phyloP scores from a whole-genome alignment of 1,140 invertebrate species.

The Liolophura sinensis region DNA sequence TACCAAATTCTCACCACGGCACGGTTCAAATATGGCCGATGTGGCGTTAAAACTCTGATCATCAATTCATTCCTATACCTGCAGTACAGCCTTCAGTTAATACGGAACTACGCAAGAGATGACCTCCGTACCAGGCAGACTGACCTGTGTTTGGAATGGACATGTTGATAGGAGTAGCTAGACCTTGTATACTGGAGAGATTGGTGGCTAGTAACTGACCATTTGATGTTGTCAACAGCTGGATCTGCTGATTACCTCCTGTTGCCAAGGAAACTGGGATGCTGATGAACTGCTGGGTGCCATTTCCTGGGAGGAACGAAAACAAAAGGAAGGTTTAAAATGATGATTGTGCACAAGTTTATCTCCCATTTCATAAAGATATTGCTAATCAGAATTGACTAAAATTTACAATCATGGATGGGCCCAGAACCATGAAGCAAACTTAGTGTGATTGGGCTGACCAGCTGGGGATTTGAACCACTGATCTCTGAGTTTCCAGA shows the following conservation, averaged over 20 bases:
- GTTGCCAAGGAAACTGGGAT: conserved; percentile 69
- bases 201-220: conserved; percentile 85
- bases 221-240: conserved; percentile 58
- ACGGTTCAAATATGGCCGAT: too few relatives aligned
- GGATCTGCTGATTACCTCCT: conserved; percentile 63
- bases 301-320: conserved; percentile 71
- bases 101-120: neutral
- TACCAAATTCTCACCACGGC: too few relatives aligned
- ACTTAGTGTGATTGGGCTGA: too few relatives aligned
- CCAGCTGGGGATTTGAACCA: too few relatives aligned
- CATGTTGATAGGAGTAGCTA: conserved; percentile 68
- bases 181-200: conserved; percentile 76
- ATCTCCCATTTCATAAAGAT: too few relatives aligned
- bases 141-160: conserved; percentile 48
- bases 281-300: conserved; percentile 90
- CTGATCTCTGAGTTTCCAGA: too few relatives aligned
- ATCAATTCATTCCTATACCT: too few relatives aligned
- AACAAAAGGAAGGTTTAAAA: neutral
- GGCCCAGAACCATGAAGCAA: too few relatives aligned
- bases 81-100: neutral
- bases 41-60: too few relatives aligned
- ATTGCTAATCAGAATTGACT: too few relatives aligned
- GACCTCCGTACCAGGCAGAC: neutral
- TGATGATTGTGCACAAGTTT: too few relatives aligned
- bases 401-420: too few relatives aligned